A percentile compares a stretch with the other conserved stretches of the same genome.
These are phyloP conservation scores for Clunio marinus DNA, from an alignment of 2,888 invertebrate species.

Conservation along the genomic window DNA sequence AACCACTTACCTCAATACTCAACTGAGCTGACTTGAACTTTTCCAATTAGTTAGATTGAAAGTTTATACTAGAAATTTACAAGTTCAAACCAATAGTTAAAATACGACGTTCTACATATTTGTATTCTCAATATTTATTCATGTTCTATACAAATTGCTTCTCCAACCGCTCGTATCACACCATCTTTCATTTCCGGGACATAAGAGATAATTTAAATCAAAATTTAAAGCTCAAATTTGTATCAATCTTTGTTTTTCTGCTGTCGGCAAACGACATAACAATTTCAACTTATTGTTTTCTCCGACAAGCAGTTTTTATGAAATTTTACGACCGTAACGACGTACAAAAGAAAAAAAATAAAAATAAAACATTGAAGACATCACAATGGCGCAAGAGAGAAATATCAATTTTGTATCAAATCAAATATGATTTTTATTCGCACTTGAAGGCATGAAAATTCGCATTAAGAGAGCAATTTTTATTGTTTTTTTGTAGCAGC, in stretches of 20 bases:
- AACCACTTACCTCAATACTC: no score
- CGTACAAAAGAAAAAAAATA: neutral
- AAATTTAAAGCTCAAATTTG: neutral
- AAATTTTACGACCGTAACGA: neutral
- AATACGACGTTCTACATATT: no score
- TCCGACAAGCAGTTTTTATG: neutral
- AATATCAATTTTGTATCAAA: conserved; percentile 21
- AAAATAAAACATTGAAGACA: neutral
- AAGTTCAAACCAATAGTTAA: no score
- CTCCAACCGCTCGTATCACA: no score
- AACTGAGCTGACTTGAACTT: no score
- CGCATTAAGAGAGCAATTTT: neutral
- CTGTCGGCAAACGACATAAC: neutral
- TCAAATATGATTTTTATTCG: conserved; percentile 4
- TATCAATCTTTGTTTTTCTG: neutral
- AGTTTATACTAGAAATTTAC: no score
- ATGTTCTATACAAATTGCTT: no score
- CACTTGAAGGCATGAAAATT: neutral
- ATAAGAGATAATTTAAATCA: no score
- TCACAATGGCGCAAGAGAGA: neutral
- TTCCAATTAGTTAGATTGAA: no score
- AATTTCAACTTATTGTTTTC: no score
- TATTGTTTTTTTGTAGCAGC: neutral
- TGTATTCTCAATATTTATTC: no score
- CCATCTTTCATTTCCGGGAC: no score